Conservation (phyloP, 2,888 invertebrate genomes). For the Hanleya hanleyi region DNA sequence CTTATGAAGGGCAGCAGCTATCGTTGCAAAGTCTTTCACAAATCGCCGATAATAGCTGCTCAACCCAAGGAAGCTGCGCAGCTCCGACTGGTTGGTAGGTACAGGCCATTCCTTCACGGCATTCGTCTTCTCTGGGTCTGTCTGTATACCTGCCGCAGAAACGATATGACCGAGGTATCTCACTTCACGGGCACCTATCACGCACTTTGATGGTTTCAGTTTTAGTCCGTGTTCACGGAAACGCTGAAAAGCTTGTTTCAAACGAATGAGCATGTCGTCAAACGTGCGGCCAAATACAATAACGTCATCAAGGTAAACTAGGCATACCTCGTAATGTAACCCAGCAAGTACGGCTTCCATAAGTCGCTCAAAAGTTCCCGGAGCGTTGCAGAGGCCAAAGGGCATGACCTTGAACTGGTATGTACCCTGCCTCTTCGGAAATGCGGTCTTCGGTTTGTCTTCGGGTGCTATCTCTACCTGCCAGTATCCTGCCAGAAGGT, state of each 20-base stretch:
- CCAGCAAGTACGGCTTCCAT: no score
- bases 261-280: no score
- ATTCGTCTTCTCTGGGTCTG: slow-evolving; percentile 15
- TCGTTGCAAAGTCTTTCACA: slow-evolving; percentile 7
- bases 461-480: slow-evolving; percentile 38
- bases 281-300: no score
- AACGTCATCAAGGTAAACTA: no score
- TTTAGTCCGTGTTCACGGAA: no score
- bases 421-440: no score
- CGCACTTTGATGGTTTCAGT: slow-evolving; percentile 47
- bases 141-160: neutral
- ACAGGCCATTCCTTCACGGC: neutral
- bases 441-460: slow-evolving; percentile 34
- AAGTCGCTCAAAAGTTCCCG: no score
- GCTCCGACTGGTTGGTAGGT: slow-evolving; percentile 10
- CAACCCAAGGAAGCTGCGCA: slow-evolving; percentile 18
- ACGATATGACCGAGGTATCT: slow-evolving; percentile 25
- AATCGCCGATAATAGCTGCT: slow-evolving; percentile 31
- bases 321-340: no score
- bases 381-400: no score
- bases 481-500: slow-evolving; percentile 44
- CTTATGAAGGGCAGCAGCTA: slow-evolving; percentile 2
- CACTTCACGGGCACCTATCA: slow-evolving; percentile 23
- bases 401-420: no score
- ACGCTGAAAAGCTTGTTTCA: no score